Base-by-base conservation (phyloP, 2,888 invertebrate species). In the Magallana nippona region DNA sequence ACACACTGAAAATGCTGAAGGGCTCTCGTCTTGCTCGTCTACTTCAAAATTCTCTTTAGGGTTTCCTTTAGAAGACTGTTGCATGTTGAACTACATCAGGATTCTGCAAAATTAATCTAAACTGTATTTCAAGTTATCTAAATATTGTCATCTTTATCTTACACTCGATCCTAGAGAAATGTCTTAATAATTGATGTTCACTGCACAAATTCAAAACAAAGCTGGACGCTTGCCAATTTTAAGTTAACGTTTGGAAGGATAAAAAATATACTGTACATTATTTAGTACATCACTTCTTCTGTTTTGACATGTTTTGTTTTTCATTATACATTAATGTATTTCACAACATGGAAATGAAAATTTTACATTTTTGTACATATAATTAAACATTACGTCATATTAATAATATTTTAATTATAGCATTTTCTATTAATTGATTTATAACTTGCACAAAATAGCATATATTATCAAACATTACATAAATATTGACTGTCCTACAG, bases 61-160 rank as follows among this genome's bases (percentile, higher is more conserved):
- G 22, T 63, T 78, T 58, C 84, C 82, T 84, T 83, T 82, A 15
- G 71, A 82, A 55, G 83, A 81, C 58, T 86, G 71, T 77, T 83
- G 83, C 86, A 86, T 85, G 27, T 81, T 83, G 71, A 63, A 80
- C 78, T 80, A 55, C 78, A 71, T 81, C 22, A n/a, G 63, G 27
- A 84, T 32, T 62, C 81, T 84, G 56, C n/a, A 81, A 55, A 32
- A 81, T 78, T 27, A 63, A 15, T 60, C 27, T 22, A 60, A 79
- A 15, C 10, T 58, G 22, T 57, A 5, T 22, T 19, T 44, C 15
- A 79, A 79, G n/a, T 22, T 55, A 79, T 19, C 62, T 8, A 44
- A 44, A 44, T 8, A 11, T 5, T 13, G 58, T 8, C 60, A 60
- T 8, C 60, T 60, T n/a, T 60, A 60, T n/a, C 32, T 22, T 22